phyloP scores from a whole-genome alignment of 2,888 invertebrate species.

The Stenotaenia linearis region DNA sequence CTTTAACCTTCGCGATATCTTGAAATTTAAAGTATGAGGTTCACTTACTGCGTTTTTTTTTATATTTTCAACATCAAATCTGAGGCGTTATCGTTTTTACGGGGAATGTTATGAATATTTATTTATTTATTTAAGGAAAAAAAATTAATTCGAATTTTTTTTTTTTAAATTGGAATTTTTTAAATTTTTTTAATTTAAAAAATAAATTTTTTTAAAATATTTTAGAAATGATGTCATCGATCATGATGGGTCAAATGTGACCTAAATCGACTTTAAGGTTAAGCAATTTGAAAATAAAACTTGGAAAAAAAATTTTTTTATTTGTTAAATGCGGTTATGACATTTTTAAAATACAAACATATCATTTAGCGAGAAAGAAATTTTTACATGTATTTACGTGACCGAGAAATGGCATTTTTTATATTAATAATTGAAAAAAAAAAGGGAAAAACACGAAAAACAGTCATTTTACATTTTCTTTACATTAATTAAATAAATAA shows the following conservation, averaged over 20 bases:
- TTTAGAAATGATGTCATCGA: not conserved
- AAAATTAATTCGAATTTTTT: not conserved
- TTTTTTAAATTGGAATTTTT: not conserved
- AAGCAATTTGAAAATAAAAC: not conserved
- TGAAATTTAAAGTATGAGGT: not conserved
- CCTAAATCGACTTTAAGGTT: not conserved
- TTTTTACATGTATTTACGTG: not conserved
- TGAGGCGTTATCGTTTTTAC: not conserved
- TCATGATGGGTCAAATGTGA: not conserved
- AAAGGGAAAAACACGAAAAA: too few species aligned
- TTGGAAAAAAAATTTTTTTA: not conserved
- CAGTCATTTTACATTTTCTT: not conserved
- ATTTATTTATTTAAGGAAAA: too few species aligned
- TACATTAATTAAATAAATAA: not conserved
- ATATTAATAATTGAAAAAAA: too few species aligned
- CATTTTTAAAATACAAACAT: not conserved
- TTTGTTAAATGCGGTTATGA: not conserved
- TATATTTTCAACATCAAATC: not conserved
- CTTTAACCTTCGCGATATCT: conserved; percentile 13
- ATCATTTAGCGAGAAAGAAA: not conserved
- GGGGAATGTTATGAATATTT: not conserved
- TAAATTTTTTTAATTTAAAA: not conserved
- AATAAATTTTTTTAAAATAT: too few species aligned
- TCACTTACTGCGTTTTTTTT: not conserved
- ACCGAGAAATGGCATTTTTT: not conserved